Evolutionary conservation across 2,888 invertebrate genomes (phyloP), one percentile per base, ranked within the genome.

Genomic region (Phanerotoma sp.): DNA sequence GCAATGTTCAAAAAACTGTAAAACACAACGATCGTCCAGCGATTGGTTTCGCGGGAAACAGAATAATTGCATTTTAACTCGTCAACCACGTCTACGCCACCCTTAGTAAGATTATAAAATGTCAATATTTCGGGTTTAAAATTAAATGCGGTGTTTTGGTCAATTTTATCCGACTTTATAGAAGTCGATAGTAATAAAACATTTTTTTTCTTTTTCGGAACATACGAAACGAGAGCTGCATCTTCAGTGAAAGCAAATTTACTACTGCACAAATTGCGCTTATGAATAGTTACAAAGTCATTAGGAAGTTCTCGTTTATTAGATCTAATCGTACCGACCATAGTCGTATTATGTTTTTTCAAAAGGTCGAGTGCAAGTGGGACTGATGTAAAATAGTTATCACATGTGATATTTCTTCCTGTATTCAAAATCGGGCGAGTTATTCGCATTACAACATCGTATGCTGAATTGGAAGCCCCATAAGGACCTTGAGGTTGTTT

Each of bases 311-410:
- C 54, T 35, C 30, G 56, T 48, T 66, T 67, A 37, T 66, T 62
- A 51, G 56, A 53, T 7, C 56, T 51, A 6, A 66, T 4, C 7
- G 62, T 67, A 13, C 62, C 62, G 25, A 62, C 52, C 6, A 62
- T 46, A 35, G 65, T 56, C 18, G 58, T 56, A 6, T 59, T 51
- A 45, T 62, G 18, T 3, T 32, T 42, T 16, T 54, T 30, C 28
- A 56, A 22, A 5, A 71, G 61, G 45, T 67, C 59, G 21, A 57
- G 45, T 9, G 55, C 52, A 53, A 70, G 48, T 9, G 63, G 62
- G n/a, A 66, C 54, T 61, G 66, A 66, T 35, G 67, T 65, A 28
- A 64, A 72, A 69, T 52, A 53, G 70, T 70, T n/a, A n/a, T n/a
- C n/a, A n/a, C n/a, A n/a, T n/a, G n/a, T n/a, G n/a, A n/a, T n/a